phyloP scores from a whole-genome alignment of 2,797 vertebrate species.

The Microcaecilia unicolor region DNA sequence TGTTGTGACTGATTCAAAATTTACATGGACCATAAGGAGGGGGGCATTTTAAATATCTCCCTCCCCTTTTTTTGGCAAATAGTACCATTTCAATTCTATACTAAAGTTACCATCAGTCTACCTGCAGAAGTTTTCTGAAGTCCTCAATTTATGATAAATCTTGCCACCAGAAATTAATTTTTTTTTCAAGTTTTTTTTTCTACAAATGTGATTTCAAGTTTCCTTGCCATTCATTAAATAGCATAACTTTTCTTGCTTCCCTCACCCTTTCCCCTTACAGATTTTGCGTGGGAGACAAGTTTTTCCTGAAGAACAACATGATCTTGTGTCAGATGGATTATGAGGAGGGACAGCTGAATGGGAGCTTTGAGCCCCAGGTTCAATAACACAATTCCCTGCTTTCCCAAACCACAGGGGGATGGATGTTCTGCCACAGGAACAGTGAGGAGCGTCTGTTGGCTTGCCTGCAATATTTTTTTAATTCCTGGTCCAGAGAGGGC shows the following conservation, averaged over 20 bases:
- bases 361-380: constrained; percentile 96
- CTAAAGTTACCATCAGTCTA: too few species aligned
- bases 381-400: constrained; percentile 70
- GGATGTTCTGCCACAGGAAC: constrained; percentile 67
- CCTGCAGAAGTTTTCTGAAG: too few species aligned
- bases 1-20: too few species aligned
- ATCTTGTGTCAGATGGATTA: constrained; percentile 99
- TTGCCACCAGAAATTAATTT: too few species aligned
- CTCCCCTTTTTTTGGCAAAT: too few species aligned
- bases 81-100: too few species aligned
- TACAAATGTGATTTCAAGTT: too few species aligned
- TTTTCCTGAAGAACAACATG: constrained; percentile 99
- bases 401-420: constrained; percentile 44
- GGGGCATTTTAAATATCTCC: too few species aligned
- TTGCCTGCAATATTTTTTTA: constrained; percentile 94
- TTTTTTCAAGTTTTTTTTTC: too few species aligned
- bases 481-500: constrained; percentile 79
- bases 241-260: neutral
- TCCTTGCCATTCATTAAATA: neutral
- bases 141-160: too few species aligned
- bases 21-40: too few species aligned
- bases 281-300: constrained; percentile 98
- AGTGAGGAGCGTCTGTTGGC: constrained; percentile 75
- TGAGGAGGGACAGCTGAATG: constrained; percentile 97
- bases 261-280: constrained; percentile 50